Conservation (phyloP, 1,140 invertebrate genomes). For the Archivesica marissinica region DNA sequence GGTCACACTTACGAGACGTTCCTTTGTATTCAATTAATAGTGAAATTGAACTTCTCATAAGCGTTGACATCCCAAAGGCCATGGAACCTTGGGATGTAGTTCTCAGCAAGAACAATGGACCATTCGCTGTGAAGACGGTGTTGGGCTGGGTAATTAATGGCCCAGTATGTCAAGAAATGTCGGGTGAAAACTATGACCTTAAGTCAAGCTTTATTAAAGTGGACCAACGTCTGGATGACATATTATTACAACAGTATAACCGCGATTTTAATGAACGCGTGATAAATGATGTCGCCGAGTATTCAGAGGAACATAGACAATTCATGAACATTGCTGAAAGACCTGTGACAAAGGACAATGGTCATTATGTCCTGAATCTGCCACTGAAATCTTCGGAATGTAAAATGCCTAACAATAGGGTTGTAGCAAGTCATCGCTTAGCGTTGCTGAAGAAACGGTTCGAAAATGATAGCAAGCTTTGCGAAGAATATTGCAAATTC, state of each 20-base stretch:
- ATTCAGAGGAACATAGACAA: neutral
- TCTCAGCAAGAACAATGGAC: constrained; percentile 15
- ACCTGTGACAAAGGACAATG: neutral
- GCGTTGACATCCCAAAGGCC: constrained; percentile 43
- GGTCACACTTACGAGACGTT: too few relatives aligned
- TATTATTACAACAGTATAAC: too few relatives aligned
- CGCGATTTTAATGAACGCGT: neutral
- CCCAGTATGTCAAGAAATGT: too few relatives aligned
- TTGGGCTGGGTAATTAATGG: constrained; percentile 64
- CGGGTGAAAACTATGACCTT: too few relatives aligned
- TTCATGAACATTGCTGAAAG: constrained; percentile 27
- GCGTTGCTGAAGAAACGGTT: constrained; percentile 11
- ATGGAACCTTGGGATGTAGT: constrained; percentile 51
- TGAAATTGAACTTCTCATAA: too few relatives aligned
- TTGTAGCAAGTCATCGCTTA: neutral
- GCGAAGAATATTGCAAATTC: constrained; percentile 36
- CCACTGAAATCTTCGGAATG: neutral
- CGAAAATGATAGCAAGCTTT: constrained; percentile 8
- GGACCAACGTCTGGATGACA: too few relatives aligned
- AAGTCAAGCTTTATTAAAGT: too few relatives aligned
- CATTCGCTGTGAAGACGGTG: constrained; percentile 63
- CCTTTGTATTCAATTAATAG: too few relatives aligned
- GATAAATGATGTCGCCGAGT: neutral
- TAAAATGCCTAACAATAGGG: constrained; percentile 45
- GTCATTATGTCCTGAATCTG: constrained; percentile 21